phyloP scores from a whole-genome alignment of 2,888 invertebrate species.

The Gnatocerus cornutus region DNA sequence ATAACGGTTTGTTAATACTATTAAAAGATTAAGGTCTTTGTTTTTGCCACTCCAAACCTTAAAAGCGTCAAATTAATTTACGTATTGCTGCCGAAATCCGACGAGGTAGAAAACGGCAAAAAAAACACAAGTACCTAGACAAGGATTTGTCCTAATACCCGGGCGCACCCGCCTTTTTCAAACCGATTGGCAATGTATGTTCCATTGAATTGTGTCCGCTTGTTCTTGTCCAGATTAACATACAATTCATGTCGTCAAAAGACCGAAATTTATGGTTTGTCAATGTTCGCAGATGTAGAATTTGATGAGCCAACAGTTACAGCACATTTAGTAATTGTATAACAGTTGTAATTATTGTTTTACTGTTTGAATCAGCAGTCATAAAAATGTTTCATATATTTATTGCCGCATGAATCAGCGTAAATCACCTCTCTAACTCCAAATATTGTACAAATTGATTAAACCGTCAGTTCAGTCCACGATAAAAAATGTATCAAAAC shows the following conservation, averaged over 20 bases:
- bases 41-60: constrained; percentile 45
- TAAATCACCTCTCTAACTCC: background rate
- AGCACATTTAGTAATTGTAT: constrained; percentile 2
- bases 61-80: constrained; percentile 52
- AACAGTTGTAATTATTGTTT: constrained; percentile 7
- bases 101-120: no score
- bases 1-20: constrained; percentile 51
- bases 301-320: constrained; percentile 4
- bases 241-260: background rate
- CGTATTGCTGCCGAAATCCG: background rate
- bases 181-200: no score
- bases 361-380: constrained; percentile 2
- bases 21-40: constrained; percentile 51
- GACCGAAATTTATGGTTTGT: background rate
- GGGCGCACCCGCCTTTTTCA: no score
- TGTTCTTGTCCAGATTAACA: background rate
- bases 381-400: constrained; percentile 5
- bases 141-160: no score
- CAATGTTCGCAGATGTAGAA: constrained; percentile 2
- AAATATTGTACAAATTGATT: constrained; percentile 2
- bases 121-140: no score
- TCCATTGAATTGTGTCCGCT: no score
- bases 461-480: background rate
- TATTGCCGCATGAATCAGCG: background rate
- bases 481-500: background rate